Conservation (phyloP, 1,140 invertebrate genomes). For the Aporrectodea caliginosa region DNA sequence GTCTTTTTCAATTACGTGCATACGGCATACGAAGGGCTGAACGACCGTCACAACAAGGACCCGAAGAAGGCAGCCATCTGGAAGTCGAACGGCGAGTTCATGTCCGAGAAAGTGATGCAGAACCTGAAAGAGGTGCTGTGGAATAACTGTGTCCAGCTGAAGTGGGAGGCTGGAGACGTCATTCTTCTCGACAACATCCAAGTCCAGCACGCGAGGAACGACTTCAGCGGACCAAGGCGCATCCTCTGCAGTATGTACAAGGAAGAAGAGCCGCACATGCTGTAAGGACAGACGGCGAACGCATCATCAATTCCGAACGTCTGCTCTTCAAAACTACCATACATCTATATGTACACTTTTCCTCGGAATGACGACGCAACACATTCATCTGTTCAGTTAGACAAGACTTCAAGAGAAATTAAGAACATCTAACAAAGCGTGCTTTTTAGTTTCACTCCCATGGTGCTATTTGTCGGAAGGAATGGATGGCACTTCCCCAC, state of each 20-base stretch:
- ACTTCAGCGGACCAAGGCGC: not conserved
- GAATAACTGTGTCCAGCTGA: not conserved
- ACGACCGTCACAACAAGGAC: not conserved
- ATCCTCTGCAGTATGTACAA: not conserved
- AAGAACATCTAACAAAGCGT: not conserved
- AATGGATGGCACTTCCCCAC: not conserved
- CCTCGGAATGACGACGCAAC: too few relatives aligned
- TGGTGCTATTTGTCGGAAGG: not conserved
- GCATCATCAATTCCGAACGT: too few relatives aligned
- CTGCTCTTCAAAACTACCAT: too few relatives aligned
- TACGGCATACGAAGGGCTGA: not conserved
- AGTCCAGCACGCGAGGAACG: not conserved
- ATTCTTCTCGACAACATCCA: not conserved
- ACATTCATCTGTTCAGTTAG: too few relatives aligned
- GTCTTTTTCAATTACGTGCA: not conserved
- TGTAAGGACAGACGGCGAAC: not conserved
- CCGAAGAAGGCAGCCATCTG: not conserved
- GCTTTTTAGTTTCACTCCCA: not conserved
- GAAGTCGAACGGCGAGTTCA: not conserved
- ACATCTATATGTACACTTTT: too few relatives aligned
- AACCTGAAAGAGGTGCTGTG: not conserved
- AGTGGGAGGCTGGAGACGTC: not conserved
- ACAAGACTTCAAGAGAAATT: too few relatives aligned
- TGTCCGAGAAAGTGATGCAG: not conserved
- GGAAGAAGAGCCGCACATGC: not conserved